phyloP scores from a whole-genome alignment of 2,888 invertebrate species.

The Piscicola geometra region DNA sequence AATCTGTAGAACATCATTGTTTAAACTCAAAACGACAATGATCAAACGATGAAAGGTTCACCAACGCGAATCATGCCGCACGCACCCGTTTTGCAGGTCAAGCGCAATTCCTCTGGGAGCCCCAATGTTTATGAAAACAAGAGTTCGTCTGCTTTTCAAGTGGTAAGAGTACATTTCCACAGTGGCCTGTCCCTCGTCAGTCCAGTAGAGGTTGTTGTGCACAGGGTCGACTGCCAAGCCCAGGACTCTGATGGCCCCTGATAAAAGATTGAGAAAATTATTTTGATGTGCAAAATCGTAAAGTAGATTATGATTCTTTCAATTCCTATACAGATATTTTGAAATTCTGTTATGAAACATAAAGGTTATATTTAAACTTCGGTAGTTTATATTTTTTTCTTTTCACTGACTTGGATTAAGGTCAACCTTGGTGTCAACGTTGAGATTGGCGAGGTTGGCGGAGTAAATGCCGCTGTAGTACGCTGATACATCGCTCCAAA shows the following conservation, averaged over 20 bases:
- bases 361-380: constrained; percentile 47
- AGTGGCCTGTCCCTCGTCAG: constrained; percentile 10
- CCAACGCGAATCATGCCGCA: too few species aligned
- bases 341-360: constrained; percentile 53
- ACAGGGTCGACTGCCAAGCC: constrained; percentile 10
- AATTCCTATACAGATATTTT: too few species aligned
- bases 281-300: neutral
- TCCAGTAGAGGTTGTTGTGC: constrained; percentile 15
- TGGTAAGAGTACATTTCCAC: constrained; percentile 12
- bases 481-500: constrained; percentile 15
- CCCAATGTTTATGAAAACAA: constrained; percentile 1
- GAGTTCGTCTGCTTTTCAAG: constrained; percentile 2
- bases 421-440: neutral
- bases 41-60: neutral
- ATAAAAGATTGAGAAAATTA: neutral
- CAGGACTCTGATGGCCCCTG: neutral
- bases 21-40: too few species aligned
- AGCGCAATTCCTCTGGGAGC: constrained; percentile 16
- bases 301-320: too few species aligned
- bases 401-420: constrained; percentile 2
- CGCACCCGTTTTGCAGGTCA: constrained; percentile 5
- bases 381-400: neutral
- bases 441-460: neutral
- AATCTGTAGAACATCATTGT: constrained; percentile 7
- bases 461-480: neutral